A percentile compares a stretch with the other conserved stretches of the same genome.
Evolutionary conservation across 2,888 invertebrate genomes (phyloP).

Genomic region (Cecidostiba fungosa): DNA sequence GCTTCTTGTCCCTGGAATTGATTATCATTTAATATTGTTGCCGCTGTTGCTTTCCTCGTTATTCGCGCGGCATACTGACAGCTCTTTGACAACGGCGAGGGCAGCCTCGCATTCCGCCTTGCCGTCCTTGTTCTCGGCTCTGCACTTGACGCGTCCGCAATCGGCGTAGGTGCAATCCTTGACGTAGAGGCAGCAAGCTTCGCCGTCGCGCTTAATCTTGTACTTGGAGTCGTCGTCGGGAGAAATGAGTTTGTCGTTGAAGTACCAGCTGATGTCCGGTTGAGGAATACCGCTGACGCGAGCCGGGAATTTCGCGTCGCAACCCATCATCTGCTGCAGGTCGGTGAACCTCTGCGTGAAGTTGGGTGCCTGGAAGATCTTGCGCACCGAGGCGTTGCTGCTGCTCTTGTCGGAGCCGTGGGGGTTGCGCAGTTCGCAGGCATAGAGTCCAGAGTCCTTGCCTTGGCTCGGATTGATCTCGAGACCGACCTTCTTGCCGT

Average conservation of each 20-base stretch:
- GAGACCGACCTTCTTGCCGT: slow-evolving; percentile 90
- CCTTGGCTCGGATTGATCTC: slow-evolving; percentile 87
- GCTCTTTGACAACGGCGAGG: slow-evolving; percentile 83
- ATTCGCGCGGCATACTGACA: too few species aligned
- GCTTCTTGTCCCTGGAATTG: slow-evolving; percentile 84
- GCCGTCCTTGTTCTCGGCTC: slow-evolving; percentile 91
- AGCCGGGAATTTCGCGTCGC: slow-evolving; percentile 92
- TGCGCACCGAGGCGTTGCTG: slow-evolving; percentile 88
- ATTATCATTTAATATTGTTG: too few species aligned
- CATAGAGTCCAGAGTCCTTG: slow-evolving; percentile 89
- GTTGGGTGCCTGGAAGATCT: slow-evolving; percentile 89
- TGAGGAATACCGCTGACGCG: slow-evolving; percentile 90
- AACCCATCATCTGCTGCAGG: slow-evolving; percentile 87
- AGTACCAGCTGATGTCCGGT: slow-evolving; percentile 94
- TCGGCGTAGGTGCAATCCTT: slow-evolving; percentile 86
- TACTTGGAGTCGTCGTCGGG: slow-evolving; percentile 87
- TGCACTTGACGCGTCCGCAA: slow-evolving; percentile 88
- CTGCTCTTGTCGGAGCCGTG: slow-evolving; percentile 88
- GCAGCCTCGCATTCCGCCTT: slow-evolving; percentile 88
- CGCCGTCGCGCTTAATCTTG: slow-evolving; percentile 89
- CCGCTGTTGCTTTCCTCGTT: too few species aligned
- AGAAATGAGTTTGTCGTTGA: slow-evolving; percentile 87
- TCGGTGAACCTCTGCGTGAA: slow-evolving; percentile 89
- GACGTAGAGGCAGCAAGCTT: slow-evolving; percentile 89
- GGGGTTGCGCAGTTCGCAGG: slow-evolving; percentile 88